Percentiles rank a stretch among this genome's conserved stretches.
Evolutionary conservation across 2,113 vertebrate genomes (phyloP).

Genomic region (Periophthalmodon schlosseri): DNA sequence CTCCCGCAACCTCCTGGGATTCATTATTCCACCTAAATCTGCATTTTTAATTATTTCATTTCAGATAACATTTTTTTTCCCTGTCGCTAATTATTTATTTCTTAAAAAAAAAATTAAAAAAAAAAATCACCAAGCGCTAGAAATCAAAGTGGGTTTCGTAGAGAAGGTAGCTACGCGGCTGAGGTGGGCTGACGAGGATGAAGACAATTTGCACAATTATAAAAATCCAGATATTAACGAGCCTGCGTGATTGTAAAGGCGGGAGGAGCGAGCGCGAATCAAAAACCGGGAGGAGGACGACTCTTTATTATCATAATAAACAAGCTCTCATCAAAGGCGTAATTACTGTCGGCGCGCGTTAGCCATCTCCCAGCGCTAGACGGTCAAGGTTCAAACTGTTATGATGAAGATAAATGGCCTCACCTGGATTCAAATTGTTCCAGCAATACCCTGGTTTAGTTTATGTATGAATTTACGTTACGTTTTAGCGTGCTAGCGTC

Average conservation of each 20-base stretch:
- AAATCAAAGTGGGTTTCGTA: conserved; percentile 37
- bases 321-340: conserved; percentile 91
- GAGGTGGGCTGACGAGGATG: conserved; percentile 44
- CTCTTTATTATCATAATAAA: conserved; percentile 86
- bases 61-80: conserved; percentile 62
- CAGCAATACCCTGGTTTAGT: neutral
- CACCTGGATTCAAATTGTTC: conserved; percentile 11
- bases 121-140: conserved; percentile 54
- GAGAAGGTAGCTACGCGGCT: conserved; percentile 46
- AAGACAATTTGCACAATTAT: conserved; percentile 54
- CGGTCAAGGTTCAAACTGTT: conserved; percentile 40
- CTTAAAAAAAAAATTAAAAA: conserved; percentile 23
- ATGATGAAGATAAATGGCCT: conserved; percentile 89
- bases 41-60: conserved; percentile 81
- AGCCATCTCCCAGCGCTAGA: conserved; percentile 83
- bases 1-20: conserved; percentile 64
- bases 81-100: conserved; percentile 69
- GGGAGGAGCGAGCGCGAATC: conserved; percentile 48
- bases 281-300: conserved; percentile 48
- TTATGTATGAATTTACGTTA: neutral
- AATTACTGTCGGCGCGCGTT: conserved; percentile 92
- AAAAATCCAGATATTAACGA: conserved; percentile 27
- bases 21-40: conserved; percentile 79
- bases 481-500: neutral
- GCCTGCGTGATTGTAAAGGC: conserved; percentile 47